Evolutionary conservation across 2,888 invertebrate species (phyloP).

Genomic region (Timandra comae): DNA sequence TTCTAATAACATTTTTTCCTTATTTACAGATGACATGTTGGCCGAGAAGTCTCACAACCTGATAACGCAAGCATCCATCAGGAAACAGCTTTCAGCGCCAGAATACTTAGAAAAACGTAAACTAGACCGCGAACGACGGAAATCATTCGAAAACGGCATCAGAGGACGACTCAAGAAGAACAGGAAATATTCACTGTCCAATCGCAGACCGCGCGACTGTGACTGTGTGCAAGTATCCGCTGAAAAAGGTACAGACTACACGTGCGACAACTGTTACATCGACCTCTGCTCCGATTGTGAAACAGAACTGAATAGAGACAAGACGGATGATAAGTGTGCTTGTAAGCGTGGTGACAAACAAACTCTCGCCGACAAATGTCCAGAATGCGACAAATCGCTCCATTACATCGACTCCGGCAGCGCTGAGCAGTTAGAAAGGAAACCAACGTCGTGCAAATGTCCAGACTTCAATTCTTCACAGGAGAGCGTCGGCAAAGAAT

Average conservation of each 20-base stretch:
- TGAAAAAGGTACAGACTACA: constrained; percentile 63
- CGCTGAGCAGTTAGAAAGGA: constrained; percentile 56
- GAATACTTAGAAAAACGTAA: constrained; percentile 93
- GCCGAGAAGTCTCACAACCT: constrained; percentile 77
- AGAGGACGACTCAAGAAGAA: constrained; percentile 78
- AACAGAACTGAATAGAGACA: constrained; percentile 47
- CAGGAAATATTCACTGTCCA: constrained; percentile 55
- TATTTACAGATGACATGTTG: constrained; percentile 78
- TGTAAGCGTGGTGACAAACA: constrained; percentile 43
- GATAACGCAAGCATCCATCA: constrained; percentile 77
- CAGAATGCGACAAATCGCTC: constrained; percentile 60
- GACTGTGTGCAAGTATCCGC: constrained; percentile 57
- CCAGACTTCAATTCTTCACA: constrained; percentile 67
- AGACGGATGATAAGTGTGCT: constrained; percentile 44
- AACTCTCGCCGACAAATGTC: constrained; percentile 49
- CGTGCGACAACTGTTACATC: constrained; percentile 63
- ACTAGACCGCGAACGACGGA: constrained; percentile 81
- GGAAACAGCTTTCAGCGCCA: constrained; percentile 88
- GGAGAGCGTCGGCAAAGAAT: constrained; percentile 64
- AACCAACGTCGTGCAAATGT: constrained; percentile 54
- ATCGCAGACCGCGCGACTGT: constrained; percentile 39
- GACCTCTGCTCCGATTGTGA: constrained; percentile 68
- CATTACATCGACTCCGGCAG: constrained; percentile 65
- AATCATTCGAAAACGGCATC: constrained; percentile 78
- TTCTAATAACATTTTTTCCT: constrained; percentile 2